Conservation (phyloP, 2,113 vertebrate species). For the Empidonax alnorum region DNA sequence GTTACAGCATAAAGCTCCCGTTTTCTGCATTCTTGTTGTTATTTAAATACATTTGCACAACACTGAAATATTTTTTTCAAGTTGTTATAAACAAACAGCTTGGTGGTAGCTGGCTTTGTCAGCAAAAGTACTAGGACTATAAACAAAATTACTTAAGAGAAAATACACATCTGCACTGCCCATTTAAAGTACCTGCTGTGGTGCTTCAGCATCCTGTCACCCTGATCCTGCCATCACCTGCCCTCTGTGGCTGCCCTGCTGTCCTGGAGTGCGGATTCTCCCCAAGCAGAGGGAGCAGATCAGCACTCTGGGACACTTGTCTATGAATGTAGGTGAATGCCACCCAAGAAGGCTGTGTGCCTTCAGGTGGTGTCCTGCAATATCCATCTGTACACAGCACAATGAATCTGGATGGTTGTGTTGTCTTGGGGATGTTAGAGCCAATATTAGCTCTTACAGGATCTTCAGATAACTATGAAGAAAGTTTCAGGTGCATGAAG, state of each 20-base stretch:
- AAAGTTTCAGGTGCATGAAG: not conserved
- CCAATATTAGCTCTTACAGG: not conserved
- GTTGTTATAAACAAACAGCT: not conserved
- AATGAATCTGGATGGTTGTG: not conserved
- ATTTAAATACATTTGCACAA: not conserved
- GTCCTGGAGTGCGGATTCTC: not conserved
- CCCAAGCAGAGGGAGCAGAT: not conserved
- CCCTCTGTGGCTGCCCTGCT: not conserved
- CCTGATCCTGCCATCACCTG: not conserved
- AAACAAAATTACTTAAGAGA: not conserved
- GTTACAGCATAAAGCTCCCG: not conserved
- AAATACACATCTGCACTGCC: not conserved
- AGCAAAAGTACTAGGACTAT: not conserved
- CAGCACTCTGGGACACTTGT: not conserved
- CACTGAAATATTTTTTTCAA: not conserved
- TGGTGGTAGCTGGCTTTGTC: not conserved
- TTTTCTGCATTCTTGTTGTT: not conserved
- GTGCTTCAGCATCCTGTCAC: not conserved
- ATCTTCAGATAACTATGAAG: not conserved
- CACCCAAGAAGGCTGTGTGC: not conserved
- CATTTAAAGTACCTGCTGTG: not conserved
- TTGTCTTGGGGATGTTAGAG: not conserved
- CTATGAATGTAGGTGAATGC: not conserved
- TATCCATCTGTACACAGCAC: not conserved
- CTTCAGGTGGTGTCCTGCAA: not conserved